phyloP scores from a whole-genome alignment of 2,888 invertebrate species.

The Ramazzottius varieornatus region DNA sequence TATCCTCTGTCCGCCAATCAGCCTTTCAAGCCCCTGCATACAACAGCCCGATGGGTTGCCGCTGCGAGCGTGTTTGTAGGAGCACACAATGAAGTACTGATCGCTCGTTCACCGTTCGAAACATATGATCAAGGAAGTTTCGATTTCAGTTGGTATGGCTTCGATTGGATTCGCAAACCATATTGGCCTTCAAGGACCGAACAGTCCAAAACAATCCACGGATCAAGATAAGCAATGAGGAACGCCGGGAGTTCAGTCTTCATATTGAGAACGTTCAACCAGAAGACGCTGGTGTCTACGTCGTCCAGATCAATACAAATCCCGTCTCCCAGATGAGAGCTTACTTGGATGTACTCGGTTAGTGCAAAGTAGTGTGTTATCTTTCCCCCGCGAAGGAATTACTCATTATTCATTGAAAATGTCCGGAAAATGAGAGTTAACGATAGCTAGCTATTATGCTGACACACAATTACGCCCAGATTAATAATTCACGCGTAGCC shows the following conservation, averaged over 20 bases:
- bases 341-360: background rate
- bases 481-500: background rate
- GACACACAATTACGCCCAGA: background rate
- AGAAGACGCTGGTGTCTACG: slow-evolving; percentile 41
- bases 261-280: slow-evolving; percentile 34
- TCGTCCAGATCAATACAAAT: slow-evolving; percentile 11
- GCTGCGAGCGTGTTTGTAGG: too few relatives aligned
- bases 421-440: background rate
- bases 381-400: too few relatives aligned
- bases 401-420: too few relatives aligned
- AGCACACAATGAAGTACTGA: too few relatives aligned
- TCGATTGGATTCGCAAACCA: background rate
- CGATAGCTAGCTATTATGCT: background rate
- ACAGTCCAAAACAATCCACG: background rate
- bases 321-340: background rate
- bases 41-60: too few relatives aligned
- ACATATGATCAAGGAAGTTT: too few relatives aligned
- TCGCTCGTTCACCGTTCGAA: too few relatives aligned
- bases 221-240: background rate
- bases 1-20: too few relatives aligned
- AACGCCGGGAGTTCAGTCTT: slow-evolving; percentile 27
- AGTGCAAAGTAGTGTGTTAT: background rate
- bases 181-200: background rate
- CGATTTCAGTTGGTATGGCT: background rate
- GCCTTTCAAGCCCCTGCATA: too few relatives aligned